phyloP scores from a whole-genome alignment of 2,888 invertebrate species.

The Leptodirus hochenwartii region DNA sequence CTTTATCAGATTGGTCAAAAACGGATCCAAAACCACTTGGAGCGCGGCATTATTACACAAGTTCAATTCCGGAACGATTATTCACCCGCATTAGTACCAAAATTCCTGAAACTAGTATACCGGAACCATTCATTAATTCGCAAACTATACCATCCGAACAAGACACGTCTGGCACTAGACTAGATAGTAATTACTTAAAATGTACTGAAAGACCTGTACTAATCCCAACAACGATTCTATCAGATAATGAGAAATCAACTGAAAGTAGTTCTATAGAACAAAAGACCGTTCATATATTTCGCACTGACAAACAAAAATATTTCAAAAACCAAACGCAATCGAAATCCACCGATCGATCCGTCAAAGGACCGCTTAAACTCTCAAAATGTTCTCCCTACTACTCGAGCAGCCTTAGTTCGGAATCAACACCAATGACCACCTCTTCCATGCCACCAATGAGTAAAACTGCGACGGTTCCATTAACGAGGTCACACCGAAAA shows the following conservation, averaged over 20 bases:
- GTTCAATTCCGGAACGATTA: constrained; percentile 14
- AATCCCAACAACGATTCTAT: constrained; percentile 29
- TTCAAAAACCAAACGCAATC: constrained; percentile 19
- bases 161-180: background rate
- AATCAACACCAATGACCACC: constrained; percentile 50
- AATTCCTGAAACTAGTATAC: constrained; percentile 21
- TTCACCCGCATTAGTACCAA: constrained; percentile 22
- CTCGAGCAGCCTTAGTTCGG: constrained; percentile 56
- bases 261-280: constrained; percentile 33
- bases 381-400: constrained; percentile 58
- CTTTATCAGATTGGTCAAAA: constrained; percentile 66
- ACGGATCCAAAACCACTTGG: constrained; percentile 53
- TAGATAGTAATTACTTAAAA: constrained; percentile 16
- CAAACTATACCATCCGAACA: constrained; percentile 26
- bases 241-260: constrained; percentile 29
- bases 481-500: constrained; percentile 24
- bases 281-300: constrained; percentile 22
- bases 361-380: constrained; percentile 32
- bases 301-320: constrained; percentile 23
- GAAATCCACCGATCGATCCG: constrained; percentile 24
- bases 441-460: constrained; percentile 38
- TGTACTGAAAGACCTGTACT: constrained; percentile 34
- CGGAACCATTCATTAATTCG: constrained; percentile 19
- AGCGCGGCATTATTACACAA: constrained; percentile 29
- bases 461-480: constrained; percentile 33